phyloP scores from a whole-genome alignment of 1,140 invertebrate species.

The Drosophila tani region DNA sequence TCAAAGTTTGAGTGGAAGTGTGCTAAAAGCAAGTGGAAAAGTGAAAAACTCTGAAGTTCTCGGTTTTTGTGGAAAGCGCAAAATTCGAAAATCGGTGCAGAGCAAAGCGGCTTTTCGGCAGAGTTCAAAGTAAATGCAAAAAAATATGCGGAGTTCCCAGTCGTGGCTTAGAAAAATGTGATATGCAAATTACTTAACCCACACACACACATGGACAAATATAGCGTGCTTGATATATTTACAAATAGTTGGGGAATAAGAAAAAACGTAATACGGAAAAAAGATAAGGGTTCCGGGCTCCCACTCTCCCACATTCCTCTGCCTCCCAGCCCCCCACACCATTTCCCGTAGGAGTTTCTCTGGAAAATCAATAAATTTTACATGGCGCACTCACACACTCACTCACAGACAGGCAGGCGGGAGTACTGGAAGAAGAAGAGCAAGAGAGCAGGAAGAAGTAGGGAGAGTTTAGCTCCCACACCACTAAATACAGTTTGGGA shows the following conservation, averaged over 20 bases:
- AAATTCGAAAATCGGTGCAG: constrained; percentile 10
- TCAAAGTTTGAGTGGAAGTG: constrained; percentile 47
- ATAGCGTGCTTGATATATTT: constrained; percentile 19
- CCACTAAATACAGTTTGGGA: constrained; percentile 40
- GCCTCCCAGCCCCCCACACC: neutral
- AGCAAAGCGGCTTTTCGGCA: constrained; percentile 35
- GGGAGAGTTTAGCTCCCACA: constrained; percentile 36
- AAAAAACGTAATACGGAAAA: constrained; percentile 18
- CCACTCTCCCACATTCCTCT: constrained; percentile 1
- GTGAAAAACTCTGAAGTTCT: constrained; percentile 23
- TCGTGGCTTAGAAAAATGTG: constrained; percentile 22
- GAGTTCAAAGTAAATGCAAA: constrained; percentile 41
- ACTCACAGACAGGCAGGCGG: constrained; percentile 27
- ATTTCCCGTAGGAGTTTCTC: constrained; percentile 56
- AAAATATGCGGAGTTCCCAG: constrained; percentile 11
- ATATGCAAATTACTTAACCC: constrained; percentile 33
- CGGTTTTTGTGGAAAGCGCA: constrained; percentile 23
- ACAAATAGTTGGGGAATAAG: constrained; percentile 19
- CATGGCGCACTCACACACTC: constrained; percentile 45
- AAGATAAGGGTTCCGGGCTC: constrained; percentile 24
- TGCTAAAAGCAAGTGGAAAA: constrained; percentile 69
- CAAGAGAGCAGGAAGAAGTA: constrained; percentile 54
- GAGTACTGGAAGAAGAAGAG: constrained; percentile 27
- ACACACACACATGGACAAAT: constrained; percentile 2
- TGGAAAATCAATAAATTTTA: constrained; percentile 74